These are phyloP conservation scores for Dromius quadrimaculatus DNA, from an alignment of 2,888 invertebrate species.

Conservation along the genomic window DNA sequence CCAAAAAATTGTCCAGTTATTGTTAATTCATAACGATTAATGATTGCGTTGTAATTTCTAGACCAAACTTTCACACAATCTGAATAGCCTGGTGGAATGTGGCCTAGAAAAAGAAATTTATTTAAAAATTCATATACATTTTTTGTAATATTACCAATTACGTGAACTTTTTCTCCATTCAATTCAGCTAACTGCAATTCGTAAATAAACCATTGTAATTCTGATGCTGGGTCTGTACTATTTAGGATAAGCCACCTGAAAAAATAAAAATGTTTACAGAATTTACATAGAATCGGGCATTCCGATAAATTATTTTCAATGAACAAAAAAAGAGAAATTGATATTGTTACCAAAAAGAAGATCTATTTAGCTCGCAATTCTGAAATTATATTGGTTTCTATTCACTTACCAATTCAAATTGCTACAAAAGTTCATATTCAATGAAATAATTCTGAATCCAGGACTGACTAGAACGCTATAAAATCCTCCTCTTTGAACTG, in stretches of 20 bases:
- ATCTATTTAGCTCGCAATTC: too few relatives aligned
- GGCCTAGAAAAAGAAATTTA: too few relatives aligned
- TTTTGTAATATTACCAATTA: constrained; percentile 76
- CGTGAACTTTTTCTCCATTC: constrained; percentile 94
- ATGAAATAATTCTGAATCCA: constrained; percentile 89
- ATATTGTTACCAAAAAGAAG: too few relatives aligned
- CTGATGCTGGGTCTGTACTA: constrained; percentile 95
- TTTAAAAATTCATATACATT: too few relatives aligned
- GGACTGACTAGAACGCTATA: constrained; percentile 92
- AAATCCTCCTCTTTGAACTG: constrained; percentile 88
- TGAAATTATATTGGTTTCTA: too few relatives aligned
- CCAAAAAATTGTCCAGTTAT: constrained; percentile 94
- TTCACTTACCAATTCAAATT: constrained; percentile 91
- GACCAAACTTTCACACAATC: constrained; percentile 97
- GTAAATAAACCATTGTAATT: constrained; percentile 94
- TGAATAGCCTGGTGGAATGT: constrained; percentile 94
- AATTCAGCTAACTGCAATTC: constrained; percentile 95
- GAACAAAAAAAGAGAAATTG: not conserved
- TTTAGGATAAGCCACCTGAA: constrained; percentile 90
- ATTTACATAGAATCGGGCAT: constrained; percentile 6
- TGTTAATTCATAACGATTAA: constrained; percentile 89
- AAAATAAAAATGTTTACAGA: not conserved
- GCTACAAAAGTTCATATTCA: constrained; percentile 97
- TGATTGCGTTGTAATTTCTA: constrained; percentile 90
- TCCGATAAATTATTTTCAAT: too few relatives aligned